Evolutionary conservation across 2,113 vertebrate species (phyloP).

Genomic region (Geococcyx californianus): DNA sequence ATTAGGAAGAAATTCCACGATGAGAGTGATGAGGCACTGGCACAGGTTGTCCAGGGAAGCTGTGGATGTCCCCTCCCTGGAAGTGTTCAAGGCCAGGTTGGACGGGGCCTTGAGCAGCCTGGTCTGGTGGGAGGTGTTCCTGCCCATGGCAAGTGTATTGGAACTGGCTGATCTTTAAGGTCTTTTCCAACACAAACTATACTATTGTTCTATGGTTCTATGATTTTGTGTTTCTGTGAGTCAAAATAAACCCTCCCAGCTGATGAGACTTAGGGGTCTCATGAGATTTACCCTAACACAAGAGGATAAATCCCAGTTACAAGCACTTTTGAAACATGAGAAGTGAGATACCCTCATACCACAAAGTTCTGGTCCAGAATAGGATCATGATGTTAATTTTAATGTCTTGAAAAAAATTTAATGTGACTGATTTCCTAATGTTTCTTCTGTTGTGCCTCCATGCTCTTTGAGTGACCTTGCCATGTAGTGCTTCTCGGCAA

Average conservation of each 20-base stretch:
- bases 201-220: too few species aligned
- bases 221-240: background rate
- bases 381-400: background rate
- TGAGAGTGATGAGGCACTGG: too few species aligned
- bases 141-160: too few species aligned
- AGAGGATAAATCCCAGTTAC: background rate
- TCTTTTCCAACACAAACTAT: too few species aligned
- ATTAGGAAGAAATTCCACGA: too few species aligned
- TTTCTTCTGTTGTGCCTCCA: background rate
- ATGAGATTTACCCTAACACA: background rate
- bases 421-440: background rate
- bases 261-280: background rate
- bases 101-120: too few species aligned
- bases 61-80: too few species aligned
- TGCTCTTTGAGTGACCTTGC: background rate
- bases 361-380: background rate
- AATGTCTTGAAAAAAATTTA: background rate
- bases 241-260: background rate
- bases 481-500: background rate
- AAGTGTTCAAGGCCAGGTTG: too few species aligned
- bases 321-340: background rate
- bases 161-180: too few species aligned
- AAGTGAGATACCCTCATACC: background rate
- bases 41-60: too few species aligned
- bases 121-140: too few species aligned